These are phyloP conservation scores for Aix galericulata DNA, from an alignment of 2,113 vertebrate species.

Conservation along the genomic window DNA sequence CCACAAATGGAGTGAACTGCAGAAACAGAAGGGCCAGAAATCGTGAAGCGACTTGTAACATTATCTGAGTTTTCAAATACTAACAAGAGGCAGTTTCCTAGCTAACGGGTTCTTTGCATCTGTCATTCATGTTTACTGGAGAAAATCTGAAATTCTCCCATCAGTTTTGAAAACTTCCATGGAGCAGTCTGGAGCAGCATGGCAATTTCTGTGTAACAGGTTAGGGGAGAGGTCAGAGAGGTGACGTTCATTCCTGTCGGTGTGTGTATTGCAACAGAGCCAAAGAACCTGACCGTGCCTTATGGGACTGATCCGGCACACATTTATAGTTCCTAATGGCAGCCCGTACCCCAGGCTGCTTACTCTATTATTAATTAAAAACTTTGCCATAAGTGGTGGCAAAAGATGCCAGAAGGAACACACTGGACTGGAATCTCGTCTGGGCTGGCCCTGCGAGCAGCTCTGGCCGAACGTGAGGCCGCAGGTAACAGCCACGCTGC, in stretches of 20 bases:
- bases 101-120: not conserved
- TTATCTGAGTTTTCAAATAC: not conserved
- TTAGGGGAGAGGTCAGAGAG: not conserved
- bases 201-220: not conserved
- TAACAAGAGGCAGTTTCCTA: not conserved
- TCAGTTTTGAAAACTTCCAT: not conserved
- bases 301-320: not conserved
- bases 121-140: not conserved
- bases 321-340: not conserved
- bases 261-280: accelerated
- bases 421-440: accelerated
- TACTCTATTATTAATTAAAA: not conserved
- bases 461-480: accelerated
- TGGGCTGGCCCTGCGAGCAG: not conserved
- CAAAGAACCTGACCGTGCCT: not conserved
- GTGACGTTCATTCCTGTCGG: accelerated
- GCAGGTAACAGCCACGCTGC: not conserved
- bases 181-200: not conserved
- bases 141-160: not conserved
- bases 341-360: not conserved
- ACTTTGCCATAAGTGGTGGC: not conserved
- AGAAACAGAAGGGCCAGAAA: not conserved
- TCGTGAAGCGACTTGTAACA: not conserved
- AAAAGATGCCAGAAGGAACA: not conserved
- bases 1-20: not conserved